Conservation (phyloP, 2,888 invertebrate species). For the Rotaria socialis region DNA sequence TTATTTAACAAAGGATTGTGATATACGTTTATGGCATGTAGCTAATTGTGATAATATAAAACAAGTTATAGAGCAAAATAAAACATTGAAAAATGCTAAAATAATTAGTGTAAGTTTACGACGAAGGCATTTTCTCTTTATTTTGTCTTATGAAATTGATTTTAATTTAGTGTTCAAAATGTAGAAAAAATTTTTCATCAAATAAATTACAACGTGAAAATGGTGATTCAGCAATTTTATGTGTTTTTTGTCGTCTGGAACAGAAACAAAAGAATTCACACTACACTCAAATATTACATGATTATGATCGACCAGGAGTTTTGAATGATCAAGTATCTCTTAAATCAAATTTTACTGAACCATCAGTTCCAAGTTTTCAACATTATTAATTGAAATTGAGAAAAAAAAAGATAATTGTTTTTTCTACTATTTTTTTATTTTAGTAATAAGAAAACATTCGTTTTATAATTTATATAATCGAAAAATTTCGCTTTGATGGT, state of each 20-base stretch:
- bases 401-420: not conserved
- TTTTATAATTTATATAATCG: too few relatives aligned
- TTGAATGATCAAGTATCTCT: not conserved
- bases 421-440: not conserved
- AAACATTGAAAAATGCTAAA: conserved; percentile 38
- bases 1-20: conserved; percentile 17
- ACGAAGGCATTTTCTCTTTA: too few relatives aligned
- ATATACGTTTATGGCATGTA: conserved; percentile 44
- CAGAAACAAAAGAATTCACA: not conserved
- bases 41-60: conserved; percentile 44
- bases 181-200: conserved; percentile 6
- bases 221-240: not conserved
- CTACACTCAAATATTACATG: not conserved
- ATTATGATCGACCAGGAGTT: not conserved
- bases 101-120: conserved; percentile 36
- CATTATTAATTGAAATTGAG: not conserved
- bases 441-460: too few relatives aligned
- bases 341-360: not conserved
- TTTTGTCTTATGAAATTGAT: not conserved
- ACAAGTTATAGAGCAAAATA: conserved; percentile 39
- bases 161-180: not conserved
- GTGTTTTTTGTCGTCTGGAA: conserved; percentile 34
- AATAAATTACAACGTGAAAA: conserved; percentile 10
- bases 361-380: not conserved
- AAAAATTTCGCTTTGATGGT: too few relatives aligned